Percentiles rank a stretch among this genome's conserved stretches.
These are phyloP conservation scores for Rallus limicola DNA, from an alignment of 2,113 vertebrate species.

Conservation along the genomic window DNA sequence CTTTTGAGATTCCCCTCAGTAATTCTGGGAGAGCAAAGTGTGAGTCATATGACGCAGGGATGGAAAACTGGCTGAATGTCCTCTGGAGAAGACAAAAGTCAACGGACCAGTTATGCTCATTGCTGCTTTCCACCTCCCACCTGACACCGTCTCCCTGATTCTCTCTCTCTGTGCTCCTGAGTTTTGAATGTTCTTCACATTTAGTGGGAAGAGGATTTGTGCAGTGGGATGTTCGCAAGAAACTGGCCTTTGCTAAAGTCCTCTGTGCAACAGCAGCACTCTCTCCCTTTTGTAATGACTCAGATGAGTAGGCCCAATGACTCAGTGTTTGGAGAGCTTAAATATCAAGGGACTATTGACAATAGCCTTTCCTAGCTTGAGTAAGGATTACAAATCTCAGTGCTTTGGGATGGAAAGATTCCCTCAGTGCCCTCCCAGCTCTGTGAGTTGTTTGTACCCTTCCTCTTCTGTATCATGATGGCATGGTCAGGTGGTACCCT, in stretches of 20 bases:
- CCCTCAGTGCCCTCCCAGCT: background rate
- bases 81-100: background rate
- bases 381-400: constrained; percentile 22
- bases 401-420: background rate
- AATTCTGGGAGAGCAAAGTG: background rate
- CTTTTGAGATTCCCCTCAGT: background rate
- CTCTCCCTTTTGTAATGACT: constrained; percentile 24
- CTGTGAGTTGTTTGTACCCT: background rate
- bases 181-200: background rate
- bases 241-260: background rate
- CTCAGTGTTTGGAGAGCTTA: constrained; percentile 60
- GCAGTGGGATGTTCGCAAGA: background rate
- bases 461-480: background rate
- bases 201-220: background rate
- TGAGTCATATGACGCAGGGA: background rate
- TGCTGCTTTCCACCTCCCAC: background rate
- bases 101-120: background rate
- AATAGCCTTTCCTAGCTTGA: constrained; percentile 17
- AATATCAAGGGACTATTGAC: constrained; percentile 35
- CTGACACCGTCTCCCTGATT: background rate
- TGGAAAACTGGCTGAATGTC: background rate
- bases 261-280: background rate
- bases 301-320: constrained; percentile 54
- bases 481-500: background rate
- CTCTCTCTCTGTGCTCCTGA: background rate